Evolutionary conservation across 2,888 invertebrate species (phyloP).

Genomic region (Heliconius charithonia): DNA sequence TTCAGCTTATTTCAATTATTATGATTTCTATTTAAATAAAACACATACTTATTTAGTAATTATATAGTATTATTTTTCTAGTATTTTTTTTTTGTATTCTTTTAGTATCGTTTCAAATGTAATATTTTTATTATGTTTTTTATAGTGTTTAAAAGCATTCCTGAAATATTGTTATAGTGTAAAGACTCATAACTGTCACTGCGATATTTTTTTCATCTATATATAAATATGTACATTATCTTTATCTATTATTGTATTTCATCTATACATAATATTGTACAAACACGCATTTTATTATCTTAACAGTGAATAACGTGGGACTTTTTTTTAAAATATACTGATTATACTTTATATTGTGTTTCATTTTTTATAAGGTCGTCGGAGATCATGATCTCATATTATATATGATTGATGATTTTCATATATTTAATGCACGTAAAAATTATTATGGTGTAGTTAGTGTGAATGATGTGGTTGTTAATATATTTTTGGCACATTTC

Average conservation of each 20-base stretch:
- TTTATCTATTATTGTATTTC: too few species aligned
- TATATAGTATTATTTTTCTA: constrained; percentile 2
- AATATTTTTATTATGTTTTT: background rate
- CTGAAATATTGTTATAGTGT: constrained; percentile 6
- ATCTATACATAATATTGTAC: too few species aligned
- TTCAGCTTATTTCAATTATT: background rate
- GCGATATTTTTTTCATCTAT: background rate
- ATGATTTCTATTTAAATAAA: background rate
- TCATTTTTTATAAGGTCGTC: background rate
- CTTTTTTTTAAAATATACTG: constrained; percentile 59
- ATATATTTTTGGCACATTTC: too few species aligned
- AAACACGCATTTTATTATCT: constrained; percentile 70
- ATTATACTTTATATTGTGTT: constrained; percentile 45
- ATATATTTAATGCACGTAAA: too few species aligned
- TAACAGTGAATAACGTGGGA: constrained; percentile 65
- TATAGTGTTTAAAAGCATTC: background rate
- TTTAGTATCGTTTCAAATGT: background rate
- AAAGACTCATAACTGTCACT: background rate
- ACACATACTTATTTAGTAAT: background rate
- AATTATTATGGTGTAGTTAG: too few species aligned
- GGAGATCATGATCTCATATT: too few species aligned
- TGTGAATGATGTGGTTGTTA: too few species aligned
- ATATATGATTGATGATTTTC: too few species aligned
- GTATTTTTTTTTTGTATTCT: constrained; percentile 10
- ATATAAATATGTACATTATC: too few species aligned